A percentile compares a stretch with the other conserved stretches of the same genome.
Evolutionary conservation across 1,140 invertebrate genomes (phyloP).

Genomic region (honey bee (Apis mellifera)): DNA sequence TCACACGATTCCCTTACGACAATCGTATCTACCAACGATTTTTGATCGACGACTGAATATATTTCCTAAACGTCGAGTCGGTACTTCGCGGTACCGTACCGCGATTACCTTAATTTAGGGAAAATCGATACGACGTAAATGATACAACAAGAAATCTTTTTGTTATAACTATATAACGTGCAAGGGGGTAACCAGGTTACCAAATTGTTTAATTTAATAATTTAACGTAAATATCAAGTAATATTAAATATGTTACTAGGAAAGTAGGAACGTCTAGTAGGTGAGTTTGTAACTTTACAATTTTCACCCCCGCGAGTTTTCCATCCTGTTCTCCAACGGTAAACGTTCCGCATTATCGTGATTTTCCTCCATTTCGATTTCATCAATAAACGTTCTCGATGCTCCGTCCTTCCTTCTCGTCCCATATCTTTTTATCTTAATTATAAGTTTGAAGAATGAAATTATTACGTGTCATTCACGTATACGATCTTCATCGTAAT

Average conservation of each 20-base stretch:
- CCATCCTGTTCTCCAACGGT: conserved; percentile 2
- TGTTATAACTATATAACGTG: background rate
- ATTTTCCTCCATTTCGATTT: background rate
- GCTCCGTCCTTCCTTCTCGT: background rate
- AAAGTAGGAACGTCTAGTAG: conserved; percentile 52
- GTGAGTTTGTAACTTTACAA: conserved; percentile 64
- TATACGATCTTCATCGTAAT: background rate
- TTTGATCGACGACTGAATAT: background rate
- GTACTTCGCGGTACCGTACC: too few species aligned
- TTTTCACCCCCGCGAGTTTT: conserved; percentile 63
- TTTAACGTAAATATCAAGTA: conserved; percentile 68
- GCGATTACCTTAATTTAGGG: too few species aligned
- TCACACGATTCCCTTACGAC: background rate
- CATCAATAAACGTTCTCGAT: too few species aligned
- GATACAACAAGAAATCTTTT: background rate
- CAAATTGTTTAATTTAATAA: conserved; percentile 67
- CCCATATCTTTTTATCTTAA: background rate
- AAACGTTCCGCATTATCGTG: conserved; percentile 6
- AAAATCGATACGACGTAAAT: conserved; percentile 21
- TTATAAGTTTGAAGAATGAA: background rate
- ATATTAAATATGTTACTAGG: conserved; percentile 67
- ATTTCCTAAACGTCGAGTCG: too few species aligned
- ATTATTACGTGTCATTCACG: background rate
- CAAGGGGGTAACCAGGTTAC: conserved; percentile 32
- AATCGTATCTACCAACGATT: background rate